Percentiles rank a stretch among this genome's conserved stretches.
Evolutionary conservation across 2,113 vertebrate species (phyloP).

Genomic region (Heterochromis multidens): DNA sequence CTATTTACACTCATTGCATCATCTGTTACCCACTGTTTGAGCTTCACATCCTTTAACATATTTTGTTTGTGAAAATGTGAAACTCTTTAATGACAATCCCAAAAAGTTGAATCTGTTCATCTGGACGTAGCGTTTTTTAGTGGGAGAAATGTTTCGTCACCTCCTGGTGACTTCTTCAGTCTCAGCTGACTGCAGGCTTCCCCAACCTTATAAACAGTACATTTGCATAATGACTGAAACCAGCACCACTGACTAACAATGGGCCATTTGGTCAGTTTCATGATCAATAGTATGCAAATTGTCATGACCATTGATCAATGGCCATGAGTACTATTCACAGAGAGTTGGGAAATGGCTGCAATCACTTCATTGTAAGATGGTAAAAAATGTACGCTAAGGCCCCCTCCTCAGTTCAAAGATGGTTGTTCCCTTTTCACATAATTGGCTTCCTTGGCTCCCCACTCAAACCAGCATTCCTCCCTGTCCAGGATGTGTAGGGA

Average conservation of each 20-base stretch:
- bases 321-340: neutral
- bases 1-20: neutral
- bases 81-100: too few species aligned
- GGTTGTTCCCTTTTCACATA: neutral
- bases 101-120: too few species aligned
- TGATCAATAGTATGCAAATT: too few species aligned
- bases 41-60: neutral
- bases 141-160: too few species aligned
- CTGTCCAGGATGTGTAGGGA: neutral
- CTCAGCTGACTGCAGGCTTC: too few species aligned
- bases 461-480: neutral
- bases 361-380: neutral
- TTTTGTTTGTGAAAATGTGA: neutral
- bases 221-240: too few species aligned
- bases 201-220: too few species aligned
- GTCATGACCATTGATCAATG: accelerated
- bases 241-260: too few species aligned
- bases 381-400: neutral
- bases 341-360: neutral
- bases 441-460: neutral
- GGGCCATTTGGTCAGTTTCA: too few species aligned
- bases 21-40: neutral
- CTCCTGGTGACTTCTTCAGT: too few species aligned
- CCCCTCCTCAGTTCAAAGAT: neutral
- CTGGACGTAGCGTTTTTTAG: too few species aligned